phyloP scores from a whole-genome alignment of 2,888 invertebrate species.

The Crocallis elinguaria region DNA sequence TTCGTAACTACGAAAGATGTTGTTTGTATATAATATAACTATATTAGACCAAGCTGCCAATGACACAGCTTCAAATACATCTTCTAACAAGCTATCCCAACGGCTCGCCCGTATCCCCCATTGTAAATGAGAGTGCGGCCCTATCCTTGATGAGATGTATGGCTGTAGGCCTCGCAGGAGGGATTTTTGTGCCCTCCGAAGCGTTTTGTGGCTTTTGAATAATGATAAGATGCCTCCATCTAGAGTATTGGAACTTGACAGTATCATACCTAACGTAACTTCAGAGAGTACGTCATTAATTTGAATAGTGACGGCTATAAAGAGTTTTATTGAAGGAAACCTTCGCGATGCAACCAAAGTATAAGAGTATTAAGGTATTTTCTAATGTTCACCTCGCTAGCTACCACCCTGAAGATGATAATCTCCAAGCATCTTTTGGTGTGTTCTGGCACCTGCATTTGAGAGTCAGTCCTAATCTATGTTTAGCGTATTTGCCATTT shows the following conservation, averaged over 20 bases:
- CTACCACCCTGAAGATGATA: too few relatives aligned
- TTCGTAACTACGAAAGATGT: too few relatives aligned
- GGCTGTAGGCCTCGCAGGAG: constrained; percentile 37
- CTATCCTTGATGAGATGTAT: constrained; percentile 47
- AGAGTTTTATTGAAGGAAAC: too few relatives aligned
- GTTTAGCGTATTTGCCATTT: too few relatives aligned
- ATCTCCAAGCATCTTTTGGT: too few relatives aligned
- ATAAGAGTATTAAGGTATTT: too few relatives aligned
- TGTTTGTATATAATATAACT: not conserved
- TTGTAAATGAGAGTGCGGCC: constrained; percentile 50
- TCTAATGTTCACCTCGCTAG: too few relatives aligned
- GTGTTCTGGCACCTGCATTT: too few relatives aligned
- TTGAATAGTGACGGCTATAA: too few relatives aligned
- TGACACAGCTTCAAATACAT: not conserved
- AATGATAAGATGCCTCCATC: constrained; percentile 40
- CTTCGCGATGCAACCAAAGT: too few relatives aligned
- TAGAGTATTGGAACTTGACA: not conserved
- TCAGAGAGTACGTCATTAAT: too few relatives aligned
- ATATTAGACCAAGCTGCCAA: not conserved
- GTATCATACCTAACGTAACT: not conserved
- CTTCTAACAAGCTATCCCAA: constrained; percentile 7
- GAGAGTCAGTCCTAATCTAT: too few relatives aligned
- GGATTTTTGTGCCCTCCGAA: constrained; percentile 45
- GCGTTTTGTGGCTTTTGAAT: constrained; percentile 49
- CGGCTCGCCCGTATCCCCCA: constrained; percentile 33